Percentiles rank a stretch among this genome's conserved stretches.
Conservation (phyloP, 1,140 invertebrate genomes). For the Drosophila lacertosa region DNA sequence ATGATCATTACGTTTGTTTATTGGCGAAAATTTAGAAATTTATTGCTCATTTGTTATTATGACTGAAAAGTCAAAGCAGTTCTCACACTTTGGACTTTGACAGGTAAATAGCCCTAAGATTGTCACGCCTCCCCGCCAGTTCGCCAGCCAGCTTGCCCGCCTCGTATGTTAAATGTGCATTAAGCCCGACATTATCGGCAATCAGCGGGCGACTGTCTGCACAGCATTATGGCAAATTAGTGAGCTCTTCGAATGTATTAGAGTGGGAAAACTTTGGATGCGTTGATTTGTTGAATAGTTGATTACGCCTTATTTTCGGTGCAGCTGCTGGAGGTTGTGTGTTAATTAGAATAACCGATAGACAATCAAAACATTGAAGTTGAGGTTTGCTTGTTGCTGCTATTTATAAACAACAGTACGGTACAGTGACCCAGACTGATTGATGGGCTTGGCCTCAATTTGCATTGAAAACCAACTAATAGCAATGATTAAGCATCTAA, state of each 20-base stretch:
- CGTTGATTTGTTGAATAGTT: conserved; percentile 31
- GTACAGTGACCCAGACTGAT: conserved; percentile 15
- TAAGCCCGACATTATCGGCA: conserved; percentile 65
- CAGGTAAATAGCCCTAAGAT: conserved; percentile 60
- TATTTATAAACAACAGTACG: conserved; percentile 23
- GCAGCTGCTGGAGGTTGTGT: conserved; percentile 35
- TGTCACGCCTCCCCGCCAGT: conserved; percentile 28
- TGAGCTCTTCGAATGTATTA: conserved; percentile 11
- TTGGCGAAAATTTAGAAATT: conserved; percentile 81
- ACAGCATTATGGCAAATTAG: conserved; percentile 67
- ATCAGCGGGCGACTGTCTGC: conserved; percentile 58
- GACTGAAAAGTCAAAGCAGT: conserved; percentile 57
- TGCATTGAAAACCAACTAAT: conserved; percentile 15
- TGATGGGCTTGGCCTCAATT: conserved; percentile 39
- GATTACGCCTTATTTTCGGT: conserved; percentile 20
- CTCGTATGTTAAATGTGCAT: conserved; percentile 63
- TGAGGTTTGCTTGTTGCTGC: conserved; percentile 6
- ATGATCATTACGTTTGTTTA: conserved; percentile 79
- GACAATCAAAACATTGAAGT: conserved; percentile 7
- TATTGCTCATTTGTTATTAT: conserved; percentile 73
- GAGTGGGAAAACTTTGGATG: conserved; percentile 30
- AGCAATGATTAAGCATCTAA: conserved; percentile 2
- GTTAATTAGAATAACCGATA: conserved; percentile 54
- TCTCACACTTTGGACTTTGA: conserved; percentile 71
- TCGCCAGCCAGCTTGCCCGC: conserved; percentile 10